phyloP scores from a whole-genome alignment of 2,888 invertebrate genomes.

The Trichogramma dendrolimi region DNA sequence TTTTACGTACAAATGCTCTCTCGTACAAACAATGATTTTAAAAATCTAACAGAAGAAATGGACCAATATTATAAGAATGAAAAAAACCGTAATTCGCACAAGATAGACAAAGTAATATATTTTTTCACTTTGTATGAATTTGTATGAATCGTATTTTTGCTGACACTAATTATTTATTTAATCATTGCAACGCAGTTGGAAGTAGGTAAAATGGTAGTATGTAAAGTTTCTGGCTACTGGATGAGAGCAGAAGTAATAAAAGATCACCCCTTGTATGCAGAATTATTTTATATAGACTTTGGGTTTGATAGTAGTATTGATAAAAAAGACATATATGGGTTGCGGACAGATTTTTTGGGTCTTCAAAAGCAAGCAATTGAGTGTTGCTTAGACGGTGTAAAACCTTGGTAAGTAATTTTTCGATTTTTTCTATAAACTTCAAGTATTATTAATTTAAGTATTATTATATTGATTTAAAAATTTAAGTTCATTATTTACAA shows the following conservation, averaged over 20 bases:
- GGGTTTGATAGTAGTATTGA: slow-evolving; percentile 74
- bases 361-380: slow-evolving; percentile 82
- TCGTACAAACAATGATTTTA: slow-evolving; percentile 69
- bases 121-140: slow-evolving; percentile 17
- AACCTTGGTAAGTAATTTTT: slow-evolving; percentile 53
- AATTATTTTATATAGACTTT: slow-evolving; percentile 78
- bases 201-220: slow-evolving; percentile 79
- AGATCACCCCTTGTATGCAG: slow-evolving; percentile 60
- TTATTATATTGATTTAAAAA: not conserved
- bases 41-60: slow-evolving; percentile 77
- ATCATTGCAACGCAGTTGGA: slow-evolving; percentile 51
- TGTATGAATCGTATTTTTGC: slow-evolving; percentile 5
- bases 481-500: not conserved
- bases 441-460: not conserved
- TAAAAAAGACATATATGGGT: slow-evolving; percentile 65
- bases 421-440: slow-evolving; percentile 6
- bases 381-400: slow-evolving; percentile 74
- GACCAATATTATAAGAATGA: slow-evolving; percentile 70
- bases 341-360: slow-evolving; percentile 70
- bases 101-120: slow-evolving; percentile 42
- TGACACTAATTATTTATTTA: slow-evolving; percentile 1
- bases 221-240: slow-evolving; percentile 79
- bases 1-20: slow-evolving; percentile 88
- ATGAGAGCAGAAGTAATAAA: slow-evolving; percentile 71
- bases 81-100: slow-evolving; percentile 63